Evolutionary conservation across 1,140 invertebrate species (phyloP), one percentile per base, ranked within the genome.

Genomic region (Eufriesea mexicana): DNA sequence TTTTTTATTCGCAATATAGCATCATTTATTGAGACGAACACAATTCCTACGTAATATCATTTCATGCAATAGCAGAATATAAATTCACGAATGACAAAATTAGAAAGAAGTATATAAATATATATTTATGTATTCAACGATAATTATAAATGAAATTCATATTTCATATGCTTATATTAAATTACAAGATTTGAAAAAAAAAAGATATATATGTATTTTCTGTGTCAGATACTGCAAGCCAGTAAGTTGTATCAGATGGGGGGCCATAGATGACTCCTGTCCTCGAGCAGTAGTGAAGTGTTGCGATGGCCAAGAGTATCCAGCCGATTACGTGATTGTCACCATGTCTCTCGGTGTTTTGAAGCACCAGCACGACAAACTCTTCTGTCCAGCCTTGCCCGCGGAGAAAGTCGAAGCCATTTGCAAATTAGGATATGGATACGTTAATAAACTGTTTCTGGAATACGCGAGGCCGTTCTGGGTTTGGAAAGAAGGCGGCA

Each of bases 321-420:
- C 94, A 64, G 96, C 96, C 2, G 97, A 98, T 92, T 97, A 98
- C 90, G 97, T 98, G 2, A 96, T 98, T 66, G 93, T 97, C 12
- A 98, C 97, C 0, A 94, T 98, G 20, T 97, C 98, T 0, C 94
- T 98, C 18, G 98, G 98, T 5, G 97, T 97, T 59, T 93, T 99
- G 0, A 98, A 98, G 94, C 96, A 96, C 82, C 96, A 97, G 86
- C 95, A 96, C 42, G 95, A 96, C 68, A 95, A 95, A 55, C 90
- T 98, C 77, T 98, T 98, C 91, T 95, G 95, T 74, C 98, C 98
- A 0, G 93, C 95, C 35, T 94, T 98, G 71, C 97, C 97, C 0
- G 89, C 94, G 18, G 95, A 95, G 25, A 98, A 98, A 94, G 91
- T 96, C 49, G 95, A 96, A 67, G 96, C 97, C 0, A 98, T 98